Evolutionary conservation across 2,797 vertebrate genomes (phyloP).

Genomic region (Remorina albescens): DNA sequence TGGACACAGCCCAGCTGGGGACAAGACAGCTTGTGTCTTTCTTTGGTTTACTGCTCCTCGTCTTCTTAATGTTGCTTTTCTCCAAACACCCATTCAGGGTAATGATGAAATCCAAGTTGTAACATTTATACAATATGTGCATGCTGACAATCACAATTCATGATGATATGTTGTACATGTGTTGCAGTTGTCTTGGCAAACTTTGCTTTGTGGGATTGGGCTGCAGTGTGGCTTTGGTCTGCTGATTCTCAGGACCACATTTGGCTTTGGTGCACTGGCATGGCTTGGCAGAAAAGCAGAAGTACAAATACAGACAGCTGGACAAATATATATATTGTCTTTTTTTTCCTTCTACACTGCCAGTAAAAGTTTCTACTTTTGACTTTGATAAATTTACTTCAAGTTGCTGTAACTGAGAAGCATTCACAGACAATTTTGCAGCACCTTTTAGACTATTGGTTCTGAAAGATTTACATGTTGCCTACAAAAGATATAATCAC

Average conservation of each 20-base stretch:
- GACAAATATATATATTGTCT: background rate
- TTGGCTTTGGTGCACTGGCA: slow-evolving; percentile 82
- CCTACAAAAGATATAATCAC: background rate
- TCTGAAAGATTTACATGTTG: background rate
- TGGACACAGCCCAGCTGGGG: slow-evolving; percentile 86
- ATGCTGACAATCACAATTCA: background rate
- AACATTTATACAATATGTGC: background rate
- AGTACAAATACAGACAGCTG: slow-evolving; percentile 68
- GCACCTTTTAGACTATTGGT: background rate
- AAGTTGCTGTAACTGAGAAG: background rate
- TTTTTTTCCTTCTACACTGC: too few relatives aligned
- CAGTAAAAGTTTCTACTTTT: background rate
- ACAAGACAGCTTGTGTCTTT: slow-evolving; percentile 87
- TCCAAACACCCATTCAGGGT: slow-evolving; percentile 90
- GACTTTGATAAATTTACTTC: background rate
- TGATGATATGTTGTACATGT: slow-evolving; percentile 10
- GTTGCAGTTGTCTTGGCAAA: slow-evolving; percentile 86
- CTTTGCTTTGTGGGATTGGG: slow-evolving; percentile 85
- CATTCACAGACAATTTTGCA: background rate
- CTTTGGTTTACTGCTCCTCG: slow-evolving; percentile 84
- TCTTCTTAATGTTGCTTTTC: slow-evolving; percentile 86
- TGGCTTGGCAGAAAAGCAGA: slow-evolving; percentile 88
- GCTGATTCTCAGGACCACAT: slow-evolving; percentile 86
- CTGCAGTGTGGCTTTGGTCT: slow-evolving; percentile 89
- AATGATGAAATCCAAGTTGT: slow-evolving; percentile 1